A percentile compares a stretch with the other conserved stretches of the same genome.
These are phyloP conservation scores for Arctia plantaginis DNA, from an alignment of 2,888 invertebrate genomes.

Conservation along the genomic window DNA sequence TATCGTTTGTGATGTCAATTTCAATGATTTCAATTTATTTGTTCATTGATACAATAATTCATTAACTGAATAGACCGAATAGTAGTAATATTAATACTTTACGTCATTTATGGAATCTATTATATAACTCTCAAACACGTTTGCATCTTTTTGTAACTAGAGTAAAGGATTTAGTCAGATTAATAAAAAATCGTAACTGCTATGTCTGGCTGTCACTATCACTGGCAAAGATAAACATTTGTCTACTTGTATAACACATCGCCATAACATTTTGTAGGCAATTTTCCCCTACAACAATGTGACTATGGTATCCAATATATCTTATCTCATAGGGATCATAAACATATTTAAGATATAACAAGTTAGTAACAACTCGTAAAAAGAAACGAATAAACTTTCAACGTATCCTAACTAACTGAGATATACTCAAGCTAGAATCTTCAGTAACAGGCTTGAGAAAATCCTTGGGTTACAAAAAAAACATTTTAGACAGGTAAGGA, in stretches of 20 bases:
- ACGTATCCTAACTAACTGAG: too few relatives aligned
- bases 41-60: too few relatives aligned
- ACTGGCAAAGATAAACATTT: not conserved
- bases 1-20: too few relatives aligned
- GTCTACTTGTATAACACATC: conserved; percentile 2
- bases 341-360: conserved; percentile 51
- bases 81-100: too few relatives aligned
- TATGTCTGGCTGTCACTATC: not conserved
- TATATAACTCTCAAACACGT: not conserved
- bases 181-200: not conserved
- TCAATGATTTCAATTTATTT: too few relatives aligned
- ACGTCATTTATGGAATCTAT: not conserved
- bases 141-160: not conserved
- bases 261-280: conserved; percentile 19
- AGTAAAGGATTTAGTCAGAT: not conserved
- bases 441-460: too few relatives aligned
- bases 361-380: conserved; percentile 65
- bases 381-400: conserved; percentile 69
- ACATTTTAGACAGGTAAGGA: too few relatives aligned
- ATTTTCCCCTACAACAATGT: conserved; percentile 27
- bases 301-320: conserved; percentile 49
- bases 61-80: too few relatives aligned
- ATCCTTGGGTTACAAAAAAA: too few relatives aligned
- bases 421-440: too few relatives aligned
- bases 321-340: conserved; percentile 49